These are phyloP conservation scores for Dicycla oo DNA, from an alignment of 2,888 invertebrate genomes.

Conservation along the genomic window DNA sequence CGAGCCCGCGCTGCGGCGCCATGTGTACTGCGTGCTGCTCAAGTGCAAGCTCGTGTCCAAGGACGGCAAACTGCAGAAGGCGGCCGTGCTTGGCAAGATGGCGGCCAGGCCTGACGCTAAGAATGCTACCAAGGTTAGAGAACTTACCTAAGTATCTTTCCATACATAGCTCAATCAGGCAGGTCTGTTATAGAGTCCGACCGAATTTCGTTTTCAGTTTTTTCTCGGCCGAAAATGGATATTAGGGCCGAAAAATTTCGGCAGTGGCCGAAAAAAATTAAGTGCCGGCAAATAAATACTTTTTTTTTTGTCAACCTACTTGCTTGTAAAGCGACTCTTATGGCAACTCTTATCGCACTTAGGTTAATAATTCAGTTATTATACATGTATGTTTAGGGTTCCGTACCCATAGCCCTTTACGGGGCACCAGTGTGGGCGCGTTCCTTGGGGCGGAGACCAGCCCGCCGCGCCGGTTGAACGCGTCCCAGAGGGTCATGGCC, in stretches of 20 bases:
- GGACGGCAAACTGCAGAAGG: constrained; percentile 85
- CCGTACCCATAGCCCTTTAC: too few relatives aligned
- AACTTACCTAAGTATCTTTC: neutral
- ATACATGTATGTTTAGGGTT: too few relatives aligned
- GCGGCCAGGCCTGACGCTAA: constrained; percentile 72
- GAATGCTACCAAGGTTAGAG: constrained; percentile 79
- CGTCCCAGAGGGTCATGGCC: too few relatives aligned
- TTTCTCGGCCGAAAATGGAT: too few relatives aligned
- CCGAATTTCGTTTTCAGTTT: neutral
- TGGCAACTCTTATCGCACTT: too few relatives aligned
- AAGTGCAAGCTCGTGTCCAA: constrained; percentile 85
- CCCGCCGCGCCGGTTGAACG: too few relatives aligned
- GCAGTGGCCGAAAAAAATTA: neutral
- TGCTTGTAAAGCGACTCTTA: too few relatives aligned
- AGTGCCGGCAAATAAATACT: neutral
- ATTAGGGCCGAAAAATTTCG: neutral
- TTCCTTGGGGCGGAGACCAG: too few relatives aligned
- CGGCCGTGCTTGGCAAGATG: constrained; percentile 78
- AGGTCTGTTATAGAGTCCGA: too few relatives aligned
- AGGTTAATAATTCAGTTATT: too few relatives aligned
- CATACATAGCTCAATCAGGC: neutral
- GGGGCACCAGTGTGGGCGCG: too few relatives aligned
- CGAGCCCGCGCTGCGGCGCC: constrained; percentile 74
- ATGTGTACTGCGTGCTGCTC: constrained; percentile 85
- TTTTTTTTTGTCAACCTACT: too few relatives aligned